These are phyloP conservation scores for Cheilosia soror DNA, from an alignment of 2,888 invertebrate genomes.

Conservation along the genomic window DNA sequence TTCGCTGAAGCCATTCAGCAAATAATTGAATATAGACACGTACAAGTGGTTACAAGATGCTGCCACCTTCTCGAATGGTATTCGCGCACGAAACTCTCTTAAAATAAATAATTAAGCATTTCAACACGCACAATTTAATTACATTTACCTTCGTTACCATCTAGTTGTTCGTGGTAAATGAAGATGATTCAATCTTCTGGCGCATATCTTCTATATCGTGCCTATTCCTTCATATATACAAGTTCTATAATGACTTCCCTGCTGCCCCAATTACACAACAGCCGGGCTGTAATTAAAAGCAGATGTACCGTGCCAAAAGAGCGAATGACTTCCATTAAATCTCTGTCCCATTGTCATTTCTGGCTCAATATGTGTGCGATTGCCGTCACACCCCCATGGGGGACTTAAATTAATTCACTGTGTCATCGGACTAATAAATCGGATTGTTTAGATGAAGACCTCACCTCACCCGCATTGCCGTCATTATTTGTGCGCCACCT, in stretches of 20 bases:
- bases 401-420: constrained; percentile 64
- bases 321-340: constrained; percentile 61
- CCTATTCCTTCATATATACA: too few species aligned
- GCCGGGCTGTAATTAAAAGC: constrained; percentile 47
- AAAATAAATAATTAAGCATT: constrained; percentile 61
- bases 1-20: constrained; percentile 4
- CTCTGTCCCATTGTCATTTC: constrained; percentile 48
- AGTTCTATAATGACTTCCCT: neutral
- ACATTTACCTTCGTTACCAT: constrained; percentile 39
- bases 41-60: constrained; percentile 4
- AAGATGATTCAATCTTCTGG: constrained; percentile 65
- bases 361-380: constrained; percentile 22
- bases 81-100: constrained; percentile 27
- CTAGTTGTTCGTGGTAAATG: constrained; percentile 41
- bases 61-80: neutral
- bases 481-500: constrained; percentile 29
- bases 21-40: constrained; percentile 22
- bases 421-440: constrained; percentile 71
- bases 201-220: neutral
- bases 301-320: constrained; percentile 51
- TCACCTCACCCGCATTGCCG: constrained; percentile 10
- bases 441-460: constrained; percentile 69
- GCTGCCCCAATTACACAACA: constrained; percentile 13
- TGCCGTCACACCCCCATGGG: constrained; percentile 18
- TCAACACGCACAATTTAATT: constrained; percentile 70